These are phyloP conservation scores for Lampris incognitus DNA, from an alignment of 2,113 vertebrate genomes.

Conservation along the genomic window DNA sequence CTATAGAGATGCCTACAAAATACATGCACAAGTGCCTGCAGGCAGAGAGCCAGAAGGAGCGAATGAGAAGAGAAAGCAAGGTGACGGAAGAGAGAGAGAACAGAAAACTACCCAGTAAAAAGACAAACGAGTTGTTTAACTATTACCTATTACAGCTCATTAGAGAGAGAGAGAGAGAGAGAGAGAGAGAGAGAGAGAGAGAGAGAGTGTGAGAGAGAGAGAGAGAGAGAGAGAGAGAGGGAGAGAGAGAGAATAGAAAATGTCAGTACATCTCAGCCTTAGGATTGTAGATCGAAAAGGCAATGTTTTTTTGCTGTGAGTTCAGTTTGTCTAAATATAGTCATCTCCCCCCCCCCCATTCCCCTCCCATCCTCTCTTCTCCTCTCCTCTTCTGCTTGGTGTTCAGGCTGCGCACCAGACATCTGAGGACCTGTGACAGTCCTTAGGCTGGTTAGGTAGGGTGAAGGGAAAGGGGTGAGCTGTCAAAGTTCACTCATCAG, in stretches of 20 bases:
- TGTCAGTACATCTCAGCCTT: conserved; percentile 28
- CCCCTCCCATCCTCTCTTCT: conserved; percentile 12
- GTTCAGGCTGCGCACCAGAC: conserved; percentile 24
- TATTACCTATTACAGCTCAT: too few species aligned
- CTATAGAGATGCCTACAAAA: too few species aligned
- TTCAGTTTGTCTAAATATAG: conserved; percentile 75
- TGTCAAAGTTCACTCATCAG: neutral
- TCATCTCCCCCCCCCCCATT: conserved; percentile 33
- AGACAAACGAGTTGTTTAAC: too few species aligned
- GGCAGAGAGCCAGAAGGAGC: too few species aligned
- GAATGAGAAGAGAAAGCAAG: too few species aligned
- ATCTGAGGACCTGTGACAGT: conserved; percentile 48
- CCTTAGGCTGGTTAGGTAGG: conserved; percentile 49
- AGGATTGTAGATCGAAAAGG: conserved; percentile 43
- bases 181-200: neutral
- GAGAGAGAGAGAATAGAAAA: neutral
- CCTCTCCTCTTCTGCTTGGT: conserved; percentile 26
- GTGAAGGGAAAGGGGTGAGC: conserved; percentile 35
- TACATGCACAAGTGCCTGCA: too few species aligned
- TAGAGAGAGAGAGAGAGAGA: neutral
- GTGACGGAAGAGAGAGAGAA: too few species aligned
- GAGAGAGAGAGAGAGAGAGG: conserved; percentile 14
- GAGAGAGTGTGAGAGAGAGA: conserved; percentile 8
- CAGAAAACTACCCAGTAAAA: too few species aligned
- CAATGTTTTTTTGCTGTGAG: conserved; percentile 35